A percentile compares a stretch with the other conserved stretches of the same genome.
Conservation (phyloP, 2,113 vertebrate species). For the Alligator sinensis region DNA sequence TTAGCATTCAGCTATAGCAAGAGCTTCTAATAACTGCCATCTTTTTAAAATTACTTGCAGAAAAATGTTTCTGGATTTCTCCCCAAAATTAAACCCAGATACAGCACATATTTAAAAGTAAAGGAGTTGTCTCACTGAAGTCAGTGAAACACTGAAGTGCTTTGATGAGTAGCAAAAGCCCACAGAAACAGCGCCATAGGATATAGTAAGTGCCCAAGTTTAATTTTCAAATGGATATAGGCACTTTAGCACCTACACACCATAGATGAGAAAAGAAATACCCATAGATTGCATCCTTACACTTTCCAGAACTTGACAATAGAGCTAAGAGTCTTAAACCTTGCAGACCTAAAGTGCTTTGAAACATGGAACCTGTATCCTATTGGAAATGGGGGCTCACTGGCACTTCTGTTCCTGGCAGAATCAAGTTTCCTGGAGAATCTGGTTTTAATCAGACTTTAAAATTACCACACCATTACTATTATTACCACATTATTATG, state of each 20-base stretch:
- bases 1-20: neutral
- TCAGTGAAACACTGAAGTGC: neutral
- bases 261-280: neutral
- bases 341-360: neutral
- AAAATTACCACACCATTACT: neutral
- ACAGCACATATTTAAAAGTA: neutral
- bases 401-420: neutral
- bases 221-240: neutral
- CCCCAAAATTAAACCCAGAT: neutral
- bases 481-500: neutral
- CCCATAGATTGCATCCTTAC: fast-evolving
- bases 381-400: neutral
- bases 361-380: neutral
- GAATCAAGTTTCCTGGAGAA: neutral
- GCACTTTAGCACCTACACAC: neutral
- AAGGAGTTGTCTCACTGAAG: neutral
- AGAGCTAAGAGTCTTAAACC: neutral
- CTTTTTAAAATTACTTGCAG: neutral
- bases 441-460: neutral
- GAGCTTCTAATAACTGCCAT: neutral
- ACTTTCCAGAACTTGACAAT: fast-evolving
- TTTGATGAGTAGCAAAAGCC: fast-evolving
- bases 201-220: neutral
- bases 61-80: neutral
- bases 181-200: neutral